Evolutionary conservation across 2,797 vertebrate genomes (phyloP).

Genomic region (Acrocephalus scirpaceus): DNA sequence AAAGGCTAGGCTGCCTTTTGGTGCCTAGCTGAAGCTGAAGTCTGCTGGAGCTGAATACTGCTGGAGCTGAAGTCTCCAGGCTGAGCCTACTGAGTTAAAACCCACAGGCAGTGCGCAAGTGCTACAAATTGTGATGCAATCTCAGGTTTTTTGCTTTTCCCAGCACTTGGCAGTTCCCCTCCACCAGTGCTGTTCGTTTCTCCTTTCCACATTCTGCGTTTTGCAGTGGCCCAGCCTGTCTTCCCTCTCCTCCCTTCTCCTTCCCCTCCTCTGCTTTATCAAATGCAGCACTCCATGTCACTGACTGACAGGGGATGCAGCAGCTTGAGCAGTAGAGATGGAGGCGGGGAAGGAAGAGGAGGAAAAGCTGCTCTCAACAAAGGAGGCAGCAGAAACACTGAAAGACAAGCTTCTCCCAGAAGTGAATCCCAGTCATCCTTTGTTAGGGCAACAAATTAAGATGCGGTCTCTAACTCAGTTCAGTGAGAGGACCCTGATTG

Average conservation of each 20-base stretch:
- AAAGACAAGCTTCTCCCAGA: not conserved
- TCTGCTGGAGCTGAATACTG: too few species aligned
- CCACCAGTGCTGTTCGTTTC: rapidly evolving
- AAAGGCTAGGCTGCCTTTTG: not conserved
- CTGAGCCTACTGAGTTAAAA: not conserved
- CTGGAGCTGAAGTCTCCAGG: not conserved
- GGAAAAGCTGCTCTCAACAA: not conserved
- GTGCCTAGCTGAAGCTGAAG: not conserved
- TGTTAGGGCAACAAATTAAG: not conserved
- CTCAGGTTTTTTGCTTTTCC: not conserved
- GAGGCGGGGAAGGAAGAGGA: not conserved
- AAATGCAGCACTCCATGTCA: not conserved
- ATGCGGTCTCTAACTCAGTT: not conserved
- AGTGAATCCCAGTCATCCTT: not conserved
- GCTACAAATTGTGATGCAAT: not conserved
- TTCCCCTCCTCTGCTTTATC: not conserved
- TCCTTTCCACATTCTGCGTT: not conserved
- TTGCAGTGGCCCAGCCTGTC: not conserved
- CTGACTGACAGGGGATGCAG: slow-evolving; percentile 29
- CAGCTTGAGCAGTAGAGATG: not conserved
- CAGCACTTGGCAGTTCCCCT: not conserved
- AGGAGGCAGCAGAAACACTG: not conserved
- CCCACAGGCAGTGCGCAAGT: not conserved
- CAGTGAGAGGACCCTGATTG: not conserved
- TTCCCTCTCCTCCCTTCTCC: not conserved